phyloP scores from a whole-genome alignment of 1,140 invertebrate genomes.

The Drosophila mayri region DNA sequence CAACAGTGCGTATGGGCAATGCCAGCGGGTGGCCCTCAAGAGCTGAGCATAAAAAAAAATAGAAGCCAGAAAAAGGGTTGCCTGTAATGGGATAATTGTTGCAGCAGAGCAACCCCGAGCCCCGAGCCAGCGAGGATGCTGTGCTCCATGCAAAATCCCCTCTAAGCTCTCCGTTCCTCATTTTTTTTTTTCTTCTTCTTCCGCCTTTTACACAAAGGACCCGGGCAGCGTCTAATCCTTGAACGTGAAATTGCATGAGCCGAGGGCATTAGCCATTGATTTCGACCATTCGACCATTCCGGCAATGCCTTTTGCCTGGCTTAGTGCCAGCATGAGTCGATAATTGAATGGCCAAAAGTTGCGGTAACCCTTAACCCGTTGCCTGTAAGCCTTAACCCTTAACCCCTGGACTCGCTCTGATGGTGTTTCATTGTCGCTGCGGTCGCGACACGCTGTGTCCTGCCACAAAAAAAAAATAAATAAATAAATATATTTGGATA shows the following conservation, averaged over 20 bases:
- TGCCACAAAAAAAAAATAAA: not conserved
- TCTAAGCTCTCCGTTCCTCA: not conserved
- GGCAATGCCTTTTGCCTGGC: slow-evolving; percentile 27
- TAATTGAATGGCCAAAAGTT: slow-evolving; percentile 67
- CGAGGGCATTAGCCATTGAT: slow-evolving; percentile 80
- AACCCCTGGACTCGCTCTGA: slow-evolving; percentile 39
- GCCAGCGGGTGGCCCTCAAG: slow-evolving; percentile 48
- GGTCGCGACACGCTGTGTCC: slow-evolving; percentile 75
- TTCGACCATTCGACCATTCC: slow-evolving; percentile 51
- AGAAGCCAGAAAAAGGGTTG: slow-evolving; percentile 62
- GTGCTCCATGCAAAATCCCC: slow-evolving; percentile 9
- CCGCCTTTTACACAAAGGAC: slow-evolving; percentile 39
- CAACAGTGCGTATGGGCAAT: slow-evolving; percentile 68
- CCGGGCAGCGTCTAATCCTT: slow-evolving; percentile 29
- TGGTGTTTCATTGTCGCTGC: slow-evolving; percentile 79
- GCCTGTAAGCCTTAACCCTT: slow-evolving; percentile 14
- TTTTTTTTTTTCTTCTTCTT: slow-evolving; percentile 12
- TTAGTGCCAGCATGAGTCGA: slow-evolving; percentile 83
- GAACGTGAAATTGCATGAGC: slow-evolving; percentile 78
- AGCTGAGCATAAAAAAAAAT: not conserved
- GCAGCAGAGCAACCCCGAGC: slow-evolving; percentile 54
- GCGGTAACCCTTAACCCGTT: slow-evolving; percentile 33
- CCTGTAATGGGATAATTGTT: slow-evolving; percentile 78
- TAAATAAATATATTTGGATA: slow-evolving; percentile 28
- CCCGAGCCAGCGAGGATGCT: not conserved